A percentile compares a stretch with the other conserved stretches of the same genome.
These are phyloP conservation scores for Amblyopsis rosae DNA, from an alignment of 2,113 vertebrate species.

Conservation along the genomic window DNA sequence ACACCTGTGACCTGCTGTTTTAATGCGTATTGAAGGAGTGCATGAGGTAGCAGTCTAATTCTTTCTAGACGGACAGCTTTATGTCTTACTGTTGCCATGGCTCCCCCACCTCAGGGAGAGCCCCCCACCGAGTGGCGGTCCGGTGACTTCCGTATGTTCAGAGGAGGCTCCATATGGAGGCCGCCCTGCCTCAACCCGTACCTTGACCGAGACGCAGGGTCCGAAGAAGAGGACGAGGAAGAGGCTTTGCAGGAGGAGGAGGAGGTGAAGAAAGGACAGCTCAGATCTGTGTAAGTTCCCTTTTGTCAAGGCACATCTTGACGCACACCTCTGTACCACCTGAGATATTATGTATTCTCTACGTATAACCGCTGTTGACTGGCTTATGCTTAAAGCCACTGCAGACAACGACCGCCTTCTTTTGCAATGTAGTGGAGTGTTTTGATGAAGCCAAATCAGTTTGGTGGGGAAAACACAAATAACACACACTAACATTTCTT, in stretches of 20 bases:
- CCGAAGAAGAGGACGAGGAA: slow-evolving; percentile 48
- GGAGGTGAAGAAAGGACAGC: slow-evolving; percentile 81
- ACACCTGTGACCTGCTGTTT: too few species aligned
- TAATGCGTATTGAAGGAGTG: background rate
- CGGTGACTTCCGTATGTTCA: slow-evolving; percentile 78
- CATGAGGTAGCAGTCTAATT: background rate
- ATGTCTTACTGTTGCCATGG: background rate
- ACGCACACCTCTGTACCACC: too few species aligned
- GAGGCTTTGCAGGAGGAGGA: slow-evolving; percentile 65
- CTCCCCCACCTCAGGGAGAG: slow-evolving; percentile 67
- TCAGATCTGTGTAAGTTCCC: slow-evolving; percentile 75
- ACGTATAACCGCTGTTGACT: too few species aligned
- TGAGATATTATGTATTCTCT: too few species aligned
- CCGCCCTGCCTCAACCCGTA: slow-evolving; percentile 77
- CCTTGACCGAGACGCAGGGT: slow-evolving; percentile 66
- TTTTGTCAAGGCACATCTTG: too few species aligned
- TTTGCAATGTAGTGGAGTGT: too few species aligned
- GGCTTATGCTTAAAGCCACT: too few species aligned
- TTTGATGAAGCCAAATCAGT: too few species aligned
- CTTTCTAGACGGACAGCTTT: background rate
- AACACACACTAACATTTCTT: too few species aligned
- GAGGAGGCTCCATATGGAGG: slow-evolving; percentile 79
- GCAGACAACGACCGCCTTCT: too few species aligned
- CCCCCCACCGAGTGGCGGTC: slow-evolving; percentile 76
- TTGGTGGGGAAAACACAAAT: too few species aligned